A percentile compares a stretch with the other conserved stretches of the same genome.
These are phyloP conservation scores for Sylvilagus bachmani DNA, from an alignment of 2,113 vertebrate species.

Conservation along the genomic window DNA sequence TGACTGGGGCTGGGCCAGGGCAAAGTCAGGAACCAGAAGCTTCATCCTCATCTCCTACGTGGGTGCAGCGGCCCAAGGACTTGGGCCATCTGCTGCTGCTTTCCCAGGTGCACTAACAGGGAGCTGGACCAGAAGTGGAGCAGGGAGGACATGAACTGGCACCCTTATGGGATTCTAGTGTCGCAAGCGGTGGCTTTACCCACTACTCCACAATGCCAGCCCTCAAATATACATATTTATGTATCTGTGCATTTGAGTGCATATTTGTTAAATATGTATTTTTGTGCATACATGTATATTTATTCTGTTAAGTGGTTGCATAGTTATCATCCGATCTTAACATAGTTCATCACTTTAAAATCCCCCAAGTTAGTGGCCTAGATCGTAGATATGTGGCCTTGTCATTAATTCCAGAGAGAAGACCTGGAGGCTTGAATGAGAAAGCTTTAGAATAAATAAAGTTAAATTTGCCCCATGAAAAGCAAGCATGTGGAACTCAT, in stretches of 20 bases:
- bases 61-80: no score
- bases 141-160: no score
- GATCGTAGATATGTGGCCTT: background rate
- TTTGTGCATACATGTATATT: background rate
- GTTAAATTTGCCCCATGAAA: background rate
- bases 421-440: background rate
- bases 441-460: constrained; percentile 50
- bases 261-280: background rate
- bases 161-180: no score
- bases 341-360: background rate
- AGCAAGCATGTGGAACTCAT: background rate
- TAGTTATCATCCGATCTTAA: background rate
- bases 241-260: background rate
- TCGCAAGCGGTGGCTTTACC: no score
- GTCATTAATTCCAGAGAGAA: background rate
- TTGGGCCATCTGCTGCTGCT: no score
- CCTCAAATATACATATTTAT: background rate
- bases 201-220: no score
- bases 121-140: no score
- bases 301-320: background rate
- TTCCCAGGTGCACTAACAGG: no score
- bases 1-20: no score
- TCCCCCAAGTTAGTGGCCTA: background rate
- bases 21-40: no score
- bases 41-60: no score